Evolutionary conservation across 2,113 vertebrate species (phyloP), one percentile per base, ranked within the genome.

Genomic region (Burhinus bistriatus): DNA sequence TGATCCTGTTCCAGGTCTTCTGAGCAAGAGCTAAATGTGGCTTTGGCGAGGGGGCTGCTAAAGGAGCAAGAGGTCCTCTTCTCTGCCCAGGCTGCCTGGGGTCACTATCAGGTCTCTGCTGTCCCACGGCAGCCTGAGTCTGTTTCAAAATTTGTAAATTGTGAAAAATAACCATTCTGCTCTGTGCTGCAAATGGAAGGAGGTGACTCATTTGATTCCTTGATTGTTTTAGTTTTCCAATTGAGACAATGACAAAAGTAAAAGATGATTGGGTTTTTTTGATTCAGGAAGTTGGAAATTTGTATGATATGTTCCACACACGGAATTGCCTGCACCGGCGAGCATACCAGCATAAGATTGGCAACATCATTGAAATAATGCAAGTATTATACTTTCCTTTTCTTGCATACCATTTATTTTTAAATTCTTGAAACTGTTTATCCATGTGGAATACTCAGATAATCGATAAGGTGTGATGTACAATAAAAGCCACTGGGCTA

Each of bases 281-380:
- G 26, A 61, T 96, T 76, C 97, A 99, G 99, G 99, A 99, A 90
- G 99, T 98, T 91, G 98, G 97, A 8, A 99, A 99, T 96, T 87
- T 99, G 47, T 99, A 99, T 4, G 99, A 99, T 94, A 98, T 99
- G 99, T 99, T 99, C 97, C 98, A 99, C 90, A 99, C 98, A 0
- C 98, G 99, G 49, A 98, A 99, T 95, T 98, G 95, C 81, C 98
- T 99, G 83, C 99, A 99, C 94, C 98, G 99, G 26, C 98, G 99
- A 97, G 99, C 99, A 7, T 99, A 99, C 94, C 99, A 99, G 90
- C 99, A 99, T 96, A 99, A 98, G 98, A 98, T 99, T 83, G 97
- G 98, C 83, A 99, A 98, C 97, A 98, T 99, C 97, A 99, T 99
- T 87, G 99, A 99, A 92, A 98, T 93, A 40, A 99, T 99, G 99